Conservation (phyloP, 2,888 invertebrate species). For the Drosophila glabriapex region DNA sequence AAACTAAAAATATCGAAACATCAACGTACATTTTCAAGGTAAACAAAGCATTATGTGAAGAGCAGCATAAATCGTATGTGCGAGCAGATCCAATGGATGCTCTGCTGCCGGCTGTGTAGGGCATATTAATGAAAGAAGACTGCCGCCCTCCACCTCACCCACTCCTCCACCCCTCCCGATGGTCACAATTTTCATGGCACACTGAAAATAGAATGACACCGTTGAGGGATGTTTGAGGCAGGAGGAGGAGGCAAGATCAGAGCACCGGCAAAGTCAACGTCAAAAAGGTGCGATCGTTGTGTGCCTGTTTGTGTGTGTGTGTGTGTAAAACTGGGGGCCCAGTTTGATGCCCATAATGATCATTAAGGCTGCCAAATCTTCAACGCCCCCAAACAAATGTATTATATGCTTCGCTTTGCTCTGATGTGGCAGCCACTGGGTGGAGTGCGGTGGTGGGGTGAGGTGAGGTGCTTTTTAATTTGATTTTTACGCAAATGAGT, state of each 20-base stretch:
- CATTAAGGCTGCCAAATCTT: constrained; percentile 43
- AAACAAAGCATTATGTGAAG: constrained; percentile 72
- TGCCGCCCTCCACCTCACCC: constrained; percentile 6
- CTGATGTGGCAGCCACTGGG: constrained; percentile 1
- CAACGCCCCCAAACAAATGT: constrained; percentile 43
- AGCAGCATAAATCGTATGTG: constrained; percentile 52
- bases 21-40: constrained; percentile 69
- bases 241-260: constrained; percentile 35
- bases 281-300: constrained; percentile 50
- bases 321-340: constrained; percentile 40
- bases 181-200: constrained; percentile 62
- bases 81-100: constrained; percentile 26
- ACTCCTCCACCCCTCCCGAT: background rate
- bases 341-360: constrained; percentile 12
- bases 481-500: constrained; percentile 66
- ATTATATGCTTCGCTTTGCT: constrained; percentile 17
- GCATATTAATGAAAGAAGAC: constrained; percentile 47
- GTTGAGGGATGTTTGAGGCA: background rate
- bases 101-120: constrained; percentile 13
- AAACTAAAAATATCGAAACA: constrained; percentile 64
- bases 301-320: background rate
- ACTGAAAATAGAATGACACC: constrained; percentile 66
- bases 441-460: constrained; percentile 1
- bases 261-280: constrained; percentile 55
- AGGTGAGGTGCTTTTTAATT: constrained; percentile 42